Evolutionary conservation across 1,140 invertebrate species (phyloP), one percentile per base, ranked within the genome.

Genomic region (Drosophila tropicalis): DNA sequence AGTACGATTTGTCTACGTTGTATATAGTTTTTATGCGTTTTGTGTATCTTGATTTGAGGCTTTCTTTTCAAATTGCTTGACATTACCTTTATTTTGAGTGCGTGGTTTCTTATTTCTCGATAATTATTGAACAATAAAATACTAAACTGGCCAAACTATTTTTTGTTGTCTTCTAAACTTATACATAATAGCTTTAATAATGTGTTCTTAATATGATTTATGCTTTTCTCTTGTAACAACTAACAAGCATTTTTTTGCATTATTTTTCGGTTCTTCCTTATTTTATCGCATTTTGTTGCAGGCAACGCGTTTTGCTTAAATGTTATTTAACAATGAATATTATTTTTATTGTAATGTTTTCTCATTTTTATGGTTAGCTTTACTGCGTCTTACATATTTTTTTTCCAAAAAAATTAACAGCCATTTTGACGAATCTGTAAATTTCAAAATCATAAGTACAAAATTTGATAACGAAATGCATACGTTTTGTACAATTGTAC

Each of bases 371-470:
- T 41, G 54, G 73, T 17, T 67, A 79, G 57, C 78, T 90, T 62
- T 76, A 81, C 74, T 57, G 78, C 69, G 68, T 81, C 17, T 51
- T 12, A 51, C 12, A 22, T 22, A 22, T 51, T 62, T 64, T 70
- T 85, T 80, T 72, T 72, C 79, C 70, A 76, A 72, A 84, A 90
- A 91, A 91, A 91, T 91, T 91, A 91, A 91, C 90, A 91, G 90
- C 90, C 90, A 91, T 91, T 91, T 91, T 91, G 90, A 91, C 90
- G 90, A 91, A 91, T 91, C 79, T 77, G 67, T 81, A 91, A 91
- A 86, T 76, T 73, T 91, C 56, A 69, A 87, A 87, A 84, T 72
- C 32, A 87, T 79, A 89, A 70, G 63, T 69, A 72, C 29, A 68
- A 89, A 75, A 89, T 62, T 71, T 60, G 12, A 22, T 12, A 89